Evolutionary conservation across 2,797 vertebrate genomes (phyloP).

Genomic region (Onychomys torridus): DNA sequence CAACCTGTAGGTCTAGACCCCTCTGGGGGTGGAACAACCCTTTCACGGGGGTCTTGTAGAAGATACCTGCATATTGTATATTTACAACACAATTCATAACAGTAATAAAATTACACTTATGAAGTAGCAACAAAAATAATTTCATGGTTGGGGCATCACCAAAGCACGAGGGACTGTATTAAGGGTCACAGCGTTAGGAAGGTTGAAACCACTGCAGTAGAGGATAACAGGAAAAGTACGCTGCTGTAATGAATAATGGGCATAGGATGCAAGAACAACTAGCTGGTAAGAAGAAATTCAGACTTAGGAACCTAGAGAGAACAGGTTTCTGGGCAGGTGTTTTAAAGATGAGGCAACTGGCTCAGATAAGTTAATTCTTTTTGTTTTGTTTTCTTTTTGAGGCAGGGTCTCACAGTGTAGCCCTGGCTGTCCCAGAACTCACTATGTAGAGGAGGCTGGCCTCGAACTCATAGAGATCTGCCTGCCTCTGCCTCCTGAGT

Average conservation of each 20-base stretch:
- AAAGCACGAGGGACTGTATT: not conserved
- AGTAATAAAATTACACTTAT: not conserved
- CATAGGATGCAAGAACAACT: not conserved
- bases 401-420: not conserved
- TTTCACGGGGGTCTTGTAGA: not conserved
- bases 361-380: not conserved
- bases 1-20: not conserved
- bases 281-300: not conserved
- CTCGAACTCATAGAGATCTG: not conserved
- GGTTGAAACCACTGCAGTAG: not conserved
- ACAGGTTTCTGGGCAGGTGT: not conserved
- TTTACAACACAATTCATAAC: not conserved
- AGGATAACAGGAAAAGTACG: not conserved
- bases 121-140: not conserved
- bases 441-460: not conserved
- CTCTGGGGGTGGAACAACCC: not conserved
- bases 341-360: not conserved
- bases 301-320: not conserved
- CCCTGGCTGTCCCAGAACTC: not conserved
- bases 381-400: not conserved
- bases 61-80: not conserved
- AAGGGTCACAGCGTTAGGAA: not conserved
- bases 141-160: not conserved
- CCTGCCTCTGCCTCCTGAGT: not conserved
- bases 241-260: not conserved